phyloP scores from a whole-genome alignment of 2,797 vertebrate genomes.

The Tokudaia muenninki region DNA sequence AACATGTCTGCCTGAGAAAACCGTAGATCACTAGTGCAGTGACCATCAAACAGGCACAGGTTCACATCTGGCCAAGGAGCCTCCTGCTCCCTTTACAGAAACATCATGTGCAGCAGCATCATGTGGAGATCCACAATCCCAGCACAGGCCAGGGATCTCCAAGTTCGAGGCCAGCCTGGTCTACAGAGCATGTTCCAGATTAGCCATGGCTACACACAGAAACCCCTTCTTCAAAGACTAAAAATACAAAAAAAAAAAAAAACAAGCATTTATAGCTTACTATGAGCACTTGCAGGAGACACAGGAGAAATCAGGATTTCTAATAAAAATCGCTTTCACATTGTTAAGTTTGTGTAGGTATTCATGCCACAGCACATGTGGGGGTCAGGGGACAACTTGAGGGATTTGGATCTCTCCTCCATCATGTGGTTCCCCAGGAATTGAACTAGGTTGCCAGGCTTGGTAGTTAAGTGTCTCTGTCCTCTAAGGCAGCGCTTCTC shows the following conservation, averaged over 20 bases:
- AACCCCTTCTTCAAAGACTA: background rate
- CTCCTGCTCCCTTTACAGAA: background rate
- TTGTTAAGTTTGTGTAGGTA: background rate
- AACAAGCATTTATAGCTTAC: background rate
- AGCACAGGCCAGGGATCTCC: background rate
- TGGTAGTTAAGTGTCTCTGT: background rate
- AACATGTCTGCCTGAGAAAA: too few relatives aligned
- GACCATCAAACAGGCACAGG: background rate
- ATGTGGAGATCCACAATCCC: background rate
- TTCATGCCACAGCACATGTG: background rate
- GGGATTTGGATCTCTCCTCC: background rate
- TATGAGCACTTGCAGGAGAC: fast-evolving
- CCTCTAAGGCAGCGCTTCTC: background rate
- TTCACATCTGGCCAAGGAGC: too few relatives aligned
- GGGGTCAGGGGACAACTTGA: background rate
- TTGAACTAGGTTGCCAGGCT: background rate
- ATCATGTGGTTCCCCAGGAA: background rate
- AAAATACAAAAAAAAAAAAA: background rate
- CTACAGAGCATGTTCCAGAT: background rate
- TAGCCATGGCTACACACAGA: background rate
- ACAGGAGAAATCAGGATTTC: background rate
- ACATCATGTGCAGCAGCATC: background rate
- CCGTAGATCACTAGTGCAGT: background rate
- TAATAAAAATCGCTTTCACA: background rate
- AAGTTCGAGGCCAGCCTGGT: background rate